Conservation (phyloP, 2,113 vertebrate species). For the Oophaga pumilio region DNA sequence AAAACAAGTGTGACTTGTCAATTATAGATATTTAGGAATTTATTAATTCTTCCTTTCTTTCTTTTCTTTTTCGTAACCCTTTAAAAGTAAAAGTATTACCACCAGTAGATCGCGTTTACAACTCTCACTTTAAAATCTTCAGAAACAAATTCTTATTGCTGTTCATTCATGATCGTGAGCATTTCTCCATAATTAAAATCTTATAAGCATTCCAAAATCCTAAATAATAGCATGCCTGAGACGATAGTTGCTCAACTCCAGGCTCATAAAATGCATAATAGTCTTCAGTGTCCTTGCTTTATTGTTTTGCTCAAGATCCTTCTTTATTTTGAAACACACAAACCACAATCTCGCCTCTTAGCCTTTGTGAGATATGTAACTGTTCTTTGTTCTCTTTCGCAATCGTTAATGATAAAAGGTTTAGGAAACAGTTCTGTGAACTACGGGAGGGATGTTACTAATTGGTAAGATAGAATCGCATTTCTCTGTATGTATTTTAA, state of each 20-base stretch:
- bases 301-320: constrained; percentile 35
- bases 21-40: too few relatives aligned
- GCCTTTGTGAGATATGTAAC: constrained; percentile 12
- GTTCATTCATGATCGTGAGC: not conserved
- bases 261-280: constrained; percentile 19
- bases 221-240: constrained; percentile 27
- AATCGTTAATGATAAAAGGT: constrained; percentile 9
- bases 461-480: not conserved
- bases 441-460: not conserved
- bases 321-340: constrained; percentile 44
- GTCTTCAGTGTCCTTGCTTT: constrained; percentile 13
- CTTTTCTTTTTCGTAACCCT: not conserved
- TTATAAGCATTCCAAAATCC: constrained; percentile 32
- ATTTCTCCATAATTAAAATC: not conserved
- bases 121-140: not conserved
- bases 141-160: not conserved
- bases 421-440: constrained; percentile 11
- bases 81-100: not conserved
- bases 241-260: constrained; percentile 6
- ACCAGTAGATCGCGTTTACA: not conserved
- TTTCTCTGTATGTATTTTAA: not conserved
- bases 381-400: constrained; percentile 32
- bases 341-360: constrained; percentile 35
- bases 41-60: too few relatives aligned
- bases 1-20: too few relatives aligned